Conservation (phyloP, 2,113 vertebrate genomes). For the Lontra canadensis region DNA sequence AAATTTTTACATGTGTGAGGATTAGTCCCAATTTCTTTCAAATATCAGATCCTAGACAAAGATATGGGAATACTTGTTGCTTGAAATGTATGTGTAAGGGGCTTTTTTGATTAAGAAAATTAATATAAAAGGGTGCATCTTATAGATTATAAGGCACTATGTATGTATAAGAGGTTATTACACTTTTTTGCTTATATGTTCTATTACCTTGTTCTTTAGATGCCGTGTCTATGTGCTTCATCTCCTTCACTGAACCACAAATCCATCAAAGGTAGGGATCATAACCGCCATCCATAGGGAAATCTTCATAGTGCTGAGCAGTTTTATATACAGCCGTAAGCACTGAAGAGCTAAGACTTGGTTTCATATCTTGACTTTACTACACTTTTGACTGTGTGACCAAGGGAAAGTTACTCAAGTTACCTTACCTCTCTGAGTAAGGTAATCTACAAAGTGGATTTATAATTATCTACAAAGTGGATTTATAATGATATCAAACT, state of each 20-base stretch:
- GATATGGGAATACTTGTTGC: background rate
- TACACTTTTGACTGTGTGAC: background rate
- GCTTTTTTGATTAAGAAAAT: slow-evolving; percentile 35
- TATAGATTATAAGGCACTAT: background rate
- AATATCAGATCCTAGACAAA: slow-evolving; percentile 28
- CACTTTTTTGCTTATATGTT: background rate
- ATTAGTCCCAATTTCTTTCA: background rate
- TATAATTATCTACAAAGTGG: background rate
- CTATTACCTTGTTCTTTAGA: background rate
- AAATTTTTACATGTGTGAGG: background rate
- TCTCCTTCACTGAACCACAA: background rate
- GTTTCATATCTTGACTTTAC: background rate
- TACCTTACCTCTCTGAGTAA: background rate
- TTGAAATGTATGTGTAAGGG: background rate
- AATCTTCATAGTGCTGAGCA: background rate
- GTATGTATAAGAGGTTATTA: background rate
- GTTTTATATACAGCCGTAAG: background rate
- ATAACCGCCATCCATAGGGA: background rate
- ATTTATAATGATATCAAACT: background rate
- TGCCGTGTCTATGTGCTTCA: background rate
- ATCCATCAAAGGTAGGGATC: background rate
- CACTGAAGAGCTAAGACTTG: background rate
- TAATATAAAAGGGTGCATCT: background rate
- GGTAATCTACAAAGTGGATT: background rate
- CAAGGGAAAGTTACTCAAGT: background rate